phyloP scores from a whole-genome alignment of 2,797 vertebrate species.

The Morelia viridis region DNA sequence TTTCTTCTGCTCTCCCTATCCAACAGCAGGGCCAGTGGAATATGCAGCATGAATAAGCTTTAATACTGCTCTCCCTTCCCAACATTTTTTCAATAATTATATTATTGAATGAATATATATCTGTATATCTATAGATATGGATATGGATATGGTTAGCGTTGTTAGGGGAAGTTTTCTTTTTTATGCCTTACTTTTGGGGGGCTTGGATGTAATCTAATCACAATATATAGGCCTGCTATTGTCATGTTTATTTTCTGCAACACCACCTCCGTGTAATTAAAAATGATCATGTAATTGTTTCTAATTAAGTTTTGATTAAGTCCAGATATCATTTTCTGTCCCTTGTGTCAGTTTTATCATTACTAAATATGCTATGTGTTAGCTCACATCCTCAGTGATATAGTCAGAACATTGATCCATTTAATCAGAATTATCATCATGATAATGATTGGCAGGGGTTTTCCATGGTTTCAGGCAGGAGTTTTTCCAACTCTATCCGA shows the following conservation, averaged over 20 bases:
- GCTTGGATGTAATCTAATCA: background rate
- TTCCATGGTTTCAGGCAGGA: background rate
- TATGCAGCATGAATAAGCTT: background rate
- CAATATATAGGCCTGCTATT: background rate
- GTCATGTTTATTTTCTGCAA: background rate
- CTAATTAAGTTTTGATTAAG: background rate
- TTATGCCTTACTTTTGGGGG: background rate
- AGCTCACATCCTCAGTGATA: background rate
- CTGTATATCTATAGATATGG: background rate
- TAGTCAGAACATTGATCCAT: background rate
- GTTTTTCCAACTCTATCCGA: background rate
- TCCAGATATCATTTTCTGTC: background rate
- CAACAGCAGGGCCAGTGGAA: no score
- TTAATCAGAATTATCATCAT: background rate
- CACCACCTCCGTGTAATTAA: background rate
- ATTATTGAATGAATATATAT: background rate
- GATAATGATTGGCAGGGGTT: background rate
- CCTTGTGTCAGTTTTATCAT: background rate
- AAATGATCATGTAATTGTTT: background rate
- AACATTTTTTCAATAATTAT: background rate
- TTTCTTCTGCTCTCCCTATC: background rate
- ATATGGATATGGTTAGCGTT: background rate
- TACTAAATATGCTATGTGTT: background rate
- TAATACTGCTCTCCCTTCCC: background rate
- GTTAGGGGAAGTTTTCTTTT: background rate